A percentile compares a stretch with the other conserved stretches of the same genome.
These are phyloP conservation scores for Ariolimax columbianus DNA, from an alignment of 2,888 invertebrate genomes.

Conservation along the genomic window DNA sequence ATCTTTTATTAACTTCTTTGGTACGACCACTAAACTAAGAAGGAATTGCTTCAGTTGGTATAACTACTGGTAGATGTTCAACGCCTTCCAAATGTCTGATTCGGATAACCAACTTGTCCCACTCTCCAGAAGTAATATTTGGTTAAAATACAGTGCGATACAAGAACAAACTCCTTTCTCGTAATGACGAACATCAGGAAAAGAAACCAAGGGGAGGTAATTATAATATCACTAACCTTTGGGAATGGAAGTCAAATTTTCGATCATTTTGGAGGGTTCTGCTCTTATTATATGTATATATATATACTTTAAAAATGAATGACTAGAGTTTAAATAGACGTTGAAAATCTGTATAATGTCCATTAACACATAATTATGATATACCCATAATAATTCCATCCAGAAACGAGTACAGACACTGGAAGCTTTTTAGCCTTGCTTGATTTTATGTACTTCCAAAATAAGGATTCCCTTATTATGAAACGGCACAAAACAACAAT, in stretches of 20 bases:
- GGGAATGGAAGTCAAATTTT: background rate
- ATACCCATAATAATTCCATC: slow-evolving; percentile 18
- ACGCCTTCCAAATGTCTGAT: background rate
- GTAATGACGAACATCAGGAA: slow-evolving; percentile 2
- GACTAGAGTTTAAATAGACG: background rate
- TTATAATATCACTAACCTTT: slow-evolving; percentile 23
- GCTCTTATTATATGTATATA: background rate
- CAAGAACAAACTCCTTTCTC: background rate
- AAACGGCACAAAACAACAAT: slow-evolving; percentile 26
- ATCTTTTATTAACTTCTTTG: background rate
- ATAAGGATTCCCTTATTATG: background rate
- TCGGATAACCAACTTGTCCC: background rate
- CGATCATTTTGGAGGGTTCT: background rate
- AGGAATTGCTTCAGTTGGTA: background rate
- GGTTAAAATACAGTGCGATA: background rate
- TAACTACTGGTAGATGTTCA: background rate
- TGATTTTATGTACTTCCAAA: background rate
- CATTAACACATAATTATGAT: background rate
- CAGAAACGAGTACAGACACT: background rate
- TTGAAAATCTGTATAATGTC: background rate
- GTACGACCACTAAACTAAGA: background rate
- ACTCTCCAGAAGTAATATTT: background rate
- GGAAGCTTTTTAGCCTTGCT: background rate
- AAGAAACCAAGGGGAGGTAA: slow-evolving; percentile 17
- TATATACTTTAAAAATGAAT: background rate